Conservation (phyloP, 2,797 vertebrate genomes). For the Nyctalus aviator region DNA sequence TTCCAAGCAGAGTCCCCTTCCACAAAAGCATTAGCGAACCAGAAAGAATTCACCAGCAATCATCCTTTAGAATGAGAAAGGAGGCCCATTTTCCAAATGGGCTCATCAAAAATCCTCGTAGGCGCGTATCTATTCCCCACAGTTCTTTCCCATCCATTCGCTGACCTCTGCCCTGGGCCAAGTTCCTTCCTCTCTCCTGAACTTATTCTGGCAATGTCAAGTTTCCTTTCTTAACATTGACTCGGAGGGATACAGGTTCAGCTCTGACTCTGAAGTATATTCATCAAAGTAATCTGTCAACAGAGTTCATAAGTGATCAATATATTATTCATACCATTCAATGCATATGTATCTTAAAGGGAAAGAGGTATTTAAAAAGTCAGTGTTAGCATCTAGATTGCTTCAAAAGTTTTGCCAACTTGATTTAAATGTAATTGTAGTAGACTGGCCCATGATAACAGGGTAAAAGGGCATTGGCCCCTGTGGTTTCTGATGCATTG, state of each 20-base stretch:
- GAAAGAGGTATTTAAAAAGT: not conserved
- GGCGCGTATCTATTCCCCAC: not conserved
- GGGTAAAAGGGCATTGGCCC: not conserved
- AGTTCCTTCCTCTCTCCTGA: not conserved
- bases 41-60: not conserved
- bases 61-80: not conserved
- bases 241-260: not conserved
- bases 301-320: slow-evolving; percentile 6
- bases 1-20: not conserved
- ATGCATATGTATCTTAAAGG: not conserved
- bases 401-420: not conserved
- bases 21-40: not conserved
- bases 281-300: slow-evolving; percentile 21
- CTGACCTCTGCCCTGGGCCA: not conserved
- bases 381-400: not conserved
- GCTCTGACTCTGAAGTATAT: not conserved
- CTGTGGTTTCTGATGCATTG: not conserved
- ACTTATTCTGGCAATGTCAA: not conserved
- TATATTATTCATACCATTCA: not conserved
- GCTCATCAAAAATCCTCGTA: not conserved
- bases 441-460: not conserved
- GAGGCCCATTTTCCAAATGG: not conserved
- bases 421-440: slow-evolving; percentile 41
- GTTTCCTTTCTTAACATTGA: not conserved
- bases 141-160: not conserved